Evolutionary conservation across 2,797 vertebrate genomes (phyloP), one percentile per base, ranked within the genome.

Genomic region (Parambassis ranga): DNA sequence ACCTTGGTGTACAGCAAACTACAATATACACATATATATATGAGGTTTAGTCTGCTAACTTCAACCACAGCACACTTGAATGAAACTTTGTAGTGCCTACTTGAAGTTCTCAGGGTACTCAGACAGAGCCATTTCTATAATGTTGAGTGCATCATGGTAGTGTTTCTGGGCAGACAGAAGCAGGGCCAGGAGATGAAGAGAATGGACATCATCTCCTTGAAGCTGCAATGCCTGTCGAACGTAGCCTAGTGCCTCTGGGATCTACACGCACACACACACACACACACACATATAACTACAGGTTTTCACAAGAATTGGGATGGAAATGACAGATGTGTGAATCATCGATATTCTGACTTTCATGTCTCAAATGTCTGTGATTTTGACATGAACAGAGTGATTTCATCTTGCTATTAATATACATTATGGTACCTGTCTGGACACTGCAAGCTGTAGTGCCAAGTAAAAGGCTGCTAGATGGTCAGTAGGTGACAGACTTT

Each of bases 101-200:
- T 96, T 96, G 73, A 98, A 99, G 72, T 97, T 98, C 86, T 99
- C 97, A 0, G 97, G 97, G 64, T 98, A 98, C 89, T 99, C 97
- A 1, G 96, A 97, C 69, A 99, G 93, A 50, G 97, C 96, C 96
- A 98, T 99, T 88, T 98, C 97, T n/a, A 98, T 96, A 72, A 99
- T 99, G 81, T 96, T 99, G 71, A 98, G 93, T 10, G 91, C 96
- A 3, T 98, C 97, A 0, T 98, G 97, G 86, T 98, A 94, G 84
- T 99, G 97, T 82, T 99, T 99, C 90, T 99, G 97, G 1, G 97
- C 96, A 1, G 97, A 99, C 1, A 99, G 90, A 51, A 99, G 82
- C 78, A 99, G 92, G 4, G 97, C 95, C 53, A 99, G 94, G 64
- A 99, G 94, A 82, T 99, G 97, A 70, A 99, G 92, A 30, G 96